phyloP scores from a whole-genome alignment of 2,113 vertebrate species.

The Pimephales promelas region DNA sequence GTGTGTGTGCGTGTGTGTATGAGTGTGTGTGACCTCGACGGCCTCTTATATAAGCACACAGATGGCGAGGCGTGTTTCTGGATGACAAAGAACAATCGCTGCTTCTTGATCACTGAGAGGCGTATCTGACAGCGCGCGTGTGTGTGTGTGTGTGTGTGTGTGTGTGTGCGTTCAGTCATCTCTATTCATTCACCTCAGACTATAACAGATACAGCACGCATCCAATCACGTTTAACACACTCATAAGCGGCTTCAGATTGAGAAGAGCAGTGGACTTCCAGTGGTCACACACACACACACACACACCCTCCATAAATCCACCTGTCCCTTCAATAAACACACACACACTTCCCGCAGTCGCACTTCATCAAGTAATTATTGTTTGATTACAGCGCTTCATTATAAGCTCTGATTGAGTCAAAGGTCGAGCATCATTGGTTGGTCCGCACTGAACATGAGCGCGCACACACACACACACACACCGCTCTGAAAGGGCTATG shows the following conservation, averaged over 20 bases:
- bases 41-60: constrained; percentile 54
- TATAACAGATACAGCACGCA: not conserved
- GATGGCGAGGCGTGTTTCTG: constrained; percentile 74
- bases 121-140: constrained; percentile 57
- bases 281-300: not conserved
- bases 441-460: constrained; percentile 55
- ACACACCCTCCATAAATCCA: constrained; percentile 67
- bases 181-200: constrained; percentile 62
- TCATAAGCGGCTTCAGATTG: not conserved
- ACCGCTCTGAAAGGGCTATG: constrained; percentile 76
- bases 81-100: constrained; percentile 75
- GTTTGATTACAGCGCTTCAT: constrained; percentile 85
- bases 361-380: constrained; percentile 86
- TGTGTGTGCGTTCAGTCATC: constrained; percentile 63
- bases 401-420: constrained; percentile 83
- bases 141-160: constrained; percentile 49
- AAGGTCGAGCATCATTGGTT: constrained; percentile 81
- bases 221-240: not conserved
- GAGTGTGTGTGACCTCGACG: not conserved
- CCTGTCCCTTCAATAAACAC: constrained; percentile 78
- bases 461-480: constrained; percentile 38
- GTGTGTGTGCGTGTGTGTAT: no score
- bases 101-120: constrained; percentile 77
- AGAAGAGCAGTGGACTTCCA: not conserved
- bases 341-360: constrained; percentile 40